Conservation (phyloP, 1,140 invertebrate genomes). For the Condylostylus longicornis region DNA sequence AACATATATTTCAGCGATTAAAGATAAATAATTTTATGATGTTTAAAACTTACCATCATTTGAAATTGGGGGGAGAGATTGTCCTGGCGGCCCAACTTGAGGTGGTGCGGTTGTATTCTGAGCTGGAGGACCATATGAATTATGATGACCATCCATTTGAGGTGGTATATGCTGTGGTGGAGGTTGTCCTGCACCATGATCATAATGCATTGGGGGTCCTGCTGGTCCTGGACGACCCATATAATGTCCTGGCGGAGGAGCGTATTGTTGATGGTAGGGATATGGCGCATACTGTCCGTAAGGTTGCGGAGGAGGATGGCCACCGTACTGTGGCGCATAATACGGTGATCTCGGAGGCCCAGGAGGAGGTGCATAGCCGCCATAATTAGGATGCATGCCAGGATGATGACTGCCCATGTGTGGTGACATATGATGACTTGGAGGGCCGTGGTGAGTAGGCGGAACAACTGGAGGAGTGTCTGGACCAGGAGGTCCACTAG, state of each 20-base stretch:
- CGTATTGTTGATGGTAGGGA: conserved; percentile 48
- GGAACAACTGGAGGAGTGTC: conserved; percentile 28
- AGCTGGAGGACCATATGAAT: conserved; percentile 8
- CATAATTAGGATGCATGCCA: conserved; percentile 33
- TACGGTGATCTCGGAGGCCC: conserved; percentile 45
- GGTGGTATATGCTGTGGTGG: conserved; percentile 4
- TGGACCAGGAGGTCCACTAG: conserved; percentile 22
- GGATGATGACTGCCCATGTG: conserved; percentile 29
- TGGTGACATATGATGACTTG: conserved; percentile 25
- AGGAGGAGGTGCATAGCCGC: conserved; percentile 34
- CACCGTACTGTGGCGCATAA: conserved; percentile 45
- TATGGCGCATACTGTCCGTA: conserved; percentile 39
- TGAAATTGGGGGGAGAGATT: no score
- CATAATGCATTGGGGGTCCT: conserved; percentile 8
- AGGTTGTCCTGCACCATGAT: conserved; percentile 7
- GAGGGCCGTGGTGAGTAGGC: conserved; percentile 22
- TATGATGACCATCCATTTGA: background rate
- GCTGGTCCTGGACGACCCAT: conserved; percentile 14
- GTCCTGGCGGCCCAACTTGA: conserved; percentile 2
- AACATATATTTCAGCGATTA: background rate
- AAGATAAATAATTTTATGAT: background rate
- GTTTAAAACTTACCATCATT: background rate
- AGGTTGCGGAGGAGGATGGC: conserved; percentile 42
- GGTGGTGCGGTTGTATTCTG: background rate
- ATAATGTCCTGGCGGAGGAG: conserved; percentile 35